A percentile compares a stretch with the other conserved stretches of the same genome.
phyloP scores from a whole-genome alignment of 1,140 invertebrate genomes.

The Sminthurides bifidus region DNA sequence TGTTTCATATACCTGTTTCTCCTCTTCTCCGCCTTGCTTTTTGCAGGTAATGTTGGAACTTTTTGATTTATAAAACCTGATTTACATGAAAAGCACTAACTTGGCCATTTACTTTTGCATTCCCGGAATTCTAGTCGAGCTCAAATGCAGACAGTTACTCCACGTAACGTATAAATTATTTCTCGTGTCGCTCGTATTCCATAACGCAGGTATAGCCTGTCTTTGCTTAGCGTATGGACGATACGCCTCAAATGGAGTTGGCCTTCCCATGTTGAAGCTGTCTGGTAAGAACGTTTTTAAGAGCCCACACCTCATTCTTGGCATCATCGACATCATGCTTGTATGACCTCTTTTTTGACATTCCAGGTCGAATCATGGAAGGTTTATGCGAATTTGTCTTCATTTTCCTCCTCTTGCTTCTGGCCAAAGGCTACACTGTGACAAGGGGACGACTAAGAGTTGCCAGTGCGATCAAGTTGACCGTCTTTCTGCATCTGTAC shows the following conservation, averaged over 20 bases:
- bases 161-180: slow-evolving; percentile 82
- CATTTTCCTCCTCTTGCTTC: slow-evolving; percentile 61
- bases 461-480: slow-evolving; percentile 56
- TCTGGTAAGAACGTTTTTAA: slow-evolving; percentile 42
- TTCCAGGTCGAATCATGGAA: slow-evolving; percentile 56
- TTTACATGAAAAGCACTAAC: too few species aligned
- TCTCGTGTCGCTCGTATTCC: slow-evolving; percentile 52
- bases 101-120: background rate
- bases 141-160: slow-evolving; percentile 61
- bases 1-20: slow-evolving; percentile 51
- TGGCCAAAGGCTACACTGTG: slow-evolving; percentile 82
- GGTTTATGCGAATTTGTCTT: slow-evolving; percentile 59
- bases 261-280: slow-evolving; percentile 43
- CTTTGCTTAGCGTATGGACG: slow-evolving; percentile 52
- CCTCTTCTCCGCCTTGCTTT: slow-evolving; percentile 49
- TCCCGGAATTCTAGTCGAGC: slow-evolving; percentile 43
- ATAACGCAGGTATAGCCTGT: slow-evolving; percentile 52
- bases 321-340: too few species aligned
- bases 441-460: slow-evolving; percentile 63
- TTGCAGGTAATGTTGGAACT: slow-evolving; percentile 39
- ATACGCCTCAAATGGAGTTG: slow-evolving; percentile 57
- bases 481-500: slow-evolving; percentile 67
- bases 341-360: too few species aligned
- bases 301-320: too few species aligned
- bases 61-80: too few species aligned